Conservation (phyloP, 2,797 vertebrate species). For the Cyclopterus lumpus region DNA sequence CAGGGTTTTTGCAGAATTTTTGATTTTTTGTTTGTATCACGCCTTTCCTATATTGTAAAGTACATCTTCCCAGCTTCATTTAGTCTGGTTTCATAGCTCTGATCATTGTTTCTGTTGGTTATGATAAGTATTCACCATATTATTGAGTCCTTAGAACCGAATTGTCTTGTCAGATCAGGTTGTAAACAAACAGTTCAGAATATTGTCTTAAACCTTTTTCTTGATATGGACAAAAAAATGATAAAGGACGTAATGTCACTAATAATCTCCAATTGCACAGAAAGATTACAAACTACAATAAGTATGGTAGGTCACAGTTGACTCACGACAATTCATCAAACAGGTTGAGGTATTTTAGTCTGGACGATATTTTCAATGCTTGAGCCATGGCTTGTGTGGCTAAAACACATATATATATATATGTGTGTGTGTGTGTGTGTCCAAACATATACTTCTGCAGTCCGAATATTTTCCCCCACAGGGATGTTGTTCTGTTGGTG, state of each 20-base stretch:
- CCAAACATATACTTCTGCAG: background rate
- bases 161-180: background rate
- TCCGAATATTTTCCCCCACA: background rate
- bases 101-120: background rate
- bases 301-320: too few species aligned
- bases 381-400: background rate
- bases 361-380: too few species aligned
- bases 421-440: too few species aligned
- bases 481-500: too few species aligned
- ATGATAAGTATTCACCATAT: background rate
- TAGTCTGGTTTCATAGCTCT: background rate
- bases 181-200: background rate
- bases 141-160: background rate
- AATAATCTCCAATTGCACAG: too few species aligned
- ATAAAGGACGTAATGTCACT: too few species aligned
- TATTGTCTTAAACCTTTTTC: too few species aligned
- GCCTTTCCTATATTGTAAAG: too few species aligned
- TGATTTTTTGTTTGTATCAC: background rate
- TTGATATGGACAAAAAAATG: too few species aligned
- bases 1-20: background rate
- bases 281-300: too few species aligned
- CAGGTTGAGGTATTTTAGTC: background rate
- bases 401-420: too few species aligned
- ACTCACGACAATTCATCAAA: background rate
- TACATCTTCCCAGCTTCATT: too few species aligned